These are phyloP conservation scores for Babyrousa celebensis DNA, from an alignment of 2,797 vertebrate species.

Conservation along the genomic window DNA sequence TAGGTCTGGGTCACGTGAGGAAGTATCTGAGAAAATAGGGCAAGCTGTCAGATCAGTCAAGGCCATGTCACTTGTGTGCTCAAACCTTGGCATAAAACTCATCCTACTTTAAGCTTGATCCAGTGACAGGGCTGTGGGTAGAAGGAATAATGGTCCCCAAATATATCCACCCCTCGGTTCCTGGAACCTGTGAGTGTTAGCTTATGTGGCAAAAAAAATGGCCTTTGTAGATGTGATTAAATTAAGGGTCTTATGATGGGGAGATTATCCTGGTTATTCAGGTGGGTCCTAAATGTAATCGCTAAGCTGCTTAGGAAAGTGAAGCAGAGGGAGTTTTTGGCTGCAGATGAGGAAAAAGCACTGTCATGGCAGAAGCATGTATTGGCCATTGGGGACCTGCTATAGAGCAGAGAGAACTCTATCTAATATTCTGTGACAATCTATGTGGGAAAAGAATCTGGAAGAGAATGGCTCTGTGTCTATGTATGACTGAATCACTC, in stretches of 20 bases:
- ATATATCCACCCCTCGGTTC: too few relatives aligned
- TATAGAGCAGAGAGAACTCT: too few relatives aligned
- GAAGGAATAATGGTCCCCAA: not conserved
- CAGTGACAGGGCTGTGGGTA: not conserved
- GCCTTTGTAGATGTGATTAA: not conserved
- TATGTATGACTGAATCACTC: too few relatives aligned
- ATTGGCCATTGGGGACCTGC: too few relatives aligned
- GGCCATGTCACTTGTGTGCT: not conserved
- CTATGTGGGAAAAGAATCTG: too few relatives aligned
- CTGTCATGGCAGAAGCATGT: not conserved
- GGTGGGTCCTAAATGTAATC: not conserved
- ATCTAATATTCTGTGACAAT: too few relatives aligned
- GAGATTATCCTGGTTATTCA: not conserved
- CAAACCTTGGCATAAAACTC: not conserved
- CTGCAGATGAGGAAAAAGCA: not conserved
- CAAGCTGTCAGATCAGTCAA: not conserved
- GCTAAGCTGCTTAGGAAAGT: not conserved
- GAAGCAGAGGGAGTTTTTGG: not conserved
- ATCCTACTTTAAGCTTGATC: not conserved
- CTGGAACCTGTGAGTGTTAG: not conserved
- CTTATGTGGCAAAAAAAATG: not conserved
- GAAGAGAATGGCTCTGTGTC: too few relatives aligned
- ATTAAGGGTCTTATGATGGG: not conserved
- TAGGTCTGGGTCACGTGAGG: not conserved
- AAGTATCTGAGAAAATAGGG: not conserved